Conservation (phyloP, 2,797 vertebrate species). For the Geotrypetes seraphini region DNA sequence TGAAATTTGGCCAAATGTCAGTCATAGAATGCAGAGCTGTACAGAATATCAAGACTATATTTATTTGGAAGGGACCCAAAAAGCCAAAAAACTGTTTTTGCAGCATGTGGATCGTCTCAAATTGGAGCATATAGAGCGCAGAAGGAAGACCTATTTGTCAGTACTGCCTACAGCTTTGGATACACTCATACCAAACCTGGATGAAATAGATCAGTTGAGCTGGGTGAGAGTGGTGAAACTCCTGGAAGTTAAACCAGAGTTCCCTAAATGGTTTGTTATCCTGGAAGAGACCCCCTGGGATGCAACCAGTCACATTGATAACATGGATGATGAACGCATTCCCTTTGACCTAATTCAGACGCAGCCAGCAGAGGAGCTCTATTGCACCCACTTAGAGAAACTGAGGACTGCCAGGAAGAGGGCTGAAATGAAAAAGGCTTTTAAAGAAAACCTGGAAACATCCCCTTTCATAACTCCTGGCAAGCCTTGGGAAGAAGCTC, state of each 20-base stretch:
- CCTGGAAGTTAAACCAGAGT: slow-evolving; percentile 83
- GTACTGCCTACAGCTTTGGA: slow-evolving; percentile 77
- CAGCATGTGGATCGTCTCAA: slow-evolving; percentile 90
- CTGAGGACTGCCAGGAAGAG: slow-evolving; percentile 77
- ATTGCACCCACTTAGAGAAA: slow-evolving; percentile 73
- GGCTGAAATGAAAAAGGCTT: slow-evolving; percentile 77
- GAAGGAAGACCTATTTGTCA: slow-evolving; percentile 70
- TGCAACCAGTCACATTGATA: slow-evolving; percentile 76
- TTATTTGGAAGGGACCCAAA: slow-evolving; percentile 85
- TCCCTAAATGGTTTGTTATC: slow-evolving; percentile 82
- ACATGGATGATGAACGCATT: slow-evolving; percentile 76
- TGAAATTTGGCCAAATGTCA: slow-evolving; percentile 70
- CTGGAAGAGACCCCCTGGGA: slow-evolving; percentile 94
- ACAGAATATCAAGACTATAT: slow-evolving; percentile 87
- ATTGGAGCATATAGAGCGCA: slow-evolving; percentile 85
- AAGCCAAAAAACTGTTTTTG: slow-evolving; percentile 89
- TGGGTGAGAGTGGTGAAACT: slow-evolving; percentile 77
- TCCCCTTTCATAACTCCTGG: slow-evolving; percentile 90
- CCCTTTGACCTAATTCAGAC: slow-evolving; percentile 90
- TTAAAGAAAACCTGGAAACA: slow-evolving; percentile 78
- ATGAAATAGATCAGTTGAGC: slow-evolving; percentile 84
- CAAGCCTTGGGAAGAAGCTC: slow-evolving; percentile 93
- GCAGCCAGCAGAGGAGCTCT: slow-evolving; percentile 63
- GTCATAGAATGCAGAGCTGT: slow-evolving; percentile 72
- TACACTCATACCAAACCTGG: slow-evolving; percentile 72